A percentile compares a stretch with the other conserved stretches of the same genome.
phyloP scores from a whole-genome alignment of 2,888 invertebrate genomes.

The Cremastobaeus sp. region DNA sequence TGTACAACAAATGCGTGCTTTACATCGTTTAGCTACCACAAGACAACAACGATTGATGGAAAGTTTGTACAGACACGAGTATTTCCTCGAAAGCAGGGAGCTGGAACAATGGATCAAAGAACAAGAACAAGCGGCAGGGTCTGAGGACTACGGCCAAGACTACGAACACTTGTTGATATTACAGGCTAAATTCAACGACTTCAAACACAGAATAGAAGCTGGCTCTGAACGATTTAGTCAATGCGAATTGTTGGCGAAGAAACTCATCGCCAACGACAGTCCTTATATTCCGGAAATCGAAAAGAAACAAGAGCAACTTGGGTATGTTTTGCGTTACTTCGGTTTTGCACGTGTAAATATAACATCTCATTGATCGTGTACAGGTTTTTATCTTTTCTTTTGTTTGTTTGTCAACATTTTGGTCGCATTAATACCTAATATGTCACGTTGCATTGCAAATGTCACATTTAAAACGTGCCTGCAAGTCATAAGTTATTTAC shows the following conservation, averaged over 20 bases:
- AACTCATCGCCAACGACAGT: constrained; percentile 90
- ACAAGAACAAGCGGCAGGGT: constrained; percentile 91
- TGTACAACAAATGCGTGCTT: constrained; percentile 86
- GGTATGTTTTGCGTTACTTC: constrained; percentile 80
- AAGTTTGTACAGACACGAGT: constrained; percentile 93
- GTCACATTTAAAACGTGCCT: not conserved
- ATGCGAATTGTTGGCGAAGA: constrained; percentile 93
- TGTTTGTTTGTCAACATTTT: not conserved
- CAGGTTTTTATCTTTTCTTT: not conserved
- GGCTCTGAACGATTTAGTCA: constrained; percentile 94
- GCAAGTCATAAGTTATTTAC: not conserved
- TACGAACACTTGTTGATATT: constrained; percentile 92
- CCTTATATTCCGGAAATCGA: constrained; percentile 92
- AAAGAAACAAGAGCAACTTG: constrained; percentile 90
- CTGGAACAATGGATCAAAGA: constrained; percentile 95
- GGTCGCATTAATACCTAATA: too few species aligned
- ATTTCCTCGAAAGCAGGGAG: constrained; percentile 92
- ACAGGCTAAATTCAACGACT: constrained; percentile 94
- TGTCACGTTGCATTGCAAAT: not conserved
- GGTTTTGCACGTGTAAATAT: constrained; percentile 40
- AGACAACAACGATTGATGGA: constrained; percentile 93
- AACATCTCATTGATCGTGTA: constrained; percentile 6
- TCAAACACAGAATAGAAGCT: constrained; percentile 92
- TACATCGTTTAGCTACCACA: constrained; percentile 88
- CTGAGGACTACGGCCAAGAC: constrained; percentile 96